Conservation (phyloP, 2,113 vertebrate species). For the Cryptomyrus ogoouensis region DNA sequence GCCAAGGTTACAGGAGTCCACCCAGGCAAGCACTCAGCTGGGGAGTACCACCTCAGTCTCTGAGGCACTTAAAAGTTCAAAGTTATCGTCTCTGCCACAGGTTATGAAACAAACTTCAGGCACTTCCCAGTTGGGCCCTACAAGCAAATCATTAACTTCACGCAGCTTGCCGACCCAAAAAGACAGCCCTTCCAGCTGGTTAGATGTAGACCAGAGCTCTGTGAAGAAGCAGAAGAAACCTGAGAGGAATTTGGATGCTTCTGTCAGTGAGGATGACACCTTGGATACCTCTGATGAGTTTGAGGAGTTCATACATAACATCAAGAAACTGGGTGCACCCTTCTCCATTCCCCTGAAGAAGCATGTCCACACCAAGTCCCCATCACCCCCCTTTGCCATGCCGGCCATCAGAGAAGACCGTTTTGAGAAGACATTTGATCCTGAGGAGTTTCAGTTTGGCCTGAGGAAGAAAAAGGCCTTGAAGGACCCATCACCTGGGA, state of each 20-base stretch:
- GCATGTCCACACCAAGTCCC: constrained; percentile 65
- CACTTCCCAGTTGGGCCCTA: constrained; percentile 28
- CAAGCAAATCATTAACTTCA: constrained; percentile 22
- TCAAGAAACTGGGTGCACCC: constrained; percentile 75
- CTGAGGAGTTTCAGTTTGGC: constrained; percentile 76
- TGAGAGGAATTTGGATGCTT: constrained; percentile 48
- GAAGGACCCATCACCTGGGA: constrained; percentile 62
- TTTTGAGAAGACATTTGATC: constrained; percentile 81
- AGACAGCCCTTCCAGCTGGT: constrained; percentile 46
- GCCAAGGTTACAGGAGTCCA: neutral
- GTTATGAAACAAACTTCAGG: constrained; percentile 17
- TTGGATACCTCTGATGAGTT: constrained; percentile 71
- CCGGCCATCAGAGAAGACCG: constrained; percentile 84
- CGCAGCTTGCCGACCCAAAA: constrained; percentile 32
- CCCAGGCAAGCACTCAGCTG: neutral
- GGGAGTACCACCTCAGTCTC: neutral
- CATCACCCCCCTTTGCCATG: constrained; percentile 70
- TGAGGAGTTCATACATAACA: constrained; percentile 79
- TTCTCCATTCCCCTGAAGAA: constrained; percentile 77
- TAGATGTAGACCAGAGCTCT: constrained; percentile 53
- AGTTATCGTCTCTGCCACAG: neutral
- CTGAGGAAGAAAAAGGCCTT: constrained; percentile 62
- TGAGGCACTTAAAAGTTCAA: constrained; percentile 7
- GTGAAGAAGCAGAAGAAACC: constrained; percentile 39
- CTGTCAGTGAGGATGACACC: constrained; percentile 62